Evolutionary conservation across 2,888 invertebrate species (phyloP).

Genomic region (Alloscopus bannaensis): DNA sequence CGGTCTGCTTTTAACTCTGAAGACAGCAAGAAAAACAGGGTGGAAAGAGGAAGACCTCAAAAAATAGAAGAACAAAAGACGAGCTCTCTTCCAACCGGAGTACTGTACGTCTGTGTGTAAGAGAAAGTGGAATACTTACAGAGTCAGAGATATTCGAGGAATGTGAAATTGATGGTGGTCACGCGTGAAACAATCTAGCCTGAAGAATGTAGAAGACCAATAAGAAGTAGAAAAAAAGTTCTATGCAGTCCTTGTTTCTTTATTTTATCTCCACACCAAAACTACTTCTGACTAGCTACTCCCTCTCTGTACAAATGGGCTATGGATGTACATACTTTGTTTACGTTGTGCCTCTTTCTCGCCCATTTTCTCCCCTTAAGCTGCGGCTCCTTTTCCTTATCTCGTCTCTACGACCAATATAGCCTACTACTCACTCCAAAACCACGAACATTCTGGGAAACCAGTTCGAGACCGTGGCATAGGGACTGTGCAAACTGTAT

Average conservation of each 20-base stretch:
- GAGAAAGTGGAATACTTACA: constrained; percentile 14
- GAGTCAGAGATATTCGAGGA: constrained; percentile 53
- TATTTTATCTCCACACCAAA: too few species aligned
- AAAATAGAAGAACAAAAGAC: constrained; percentile 23
- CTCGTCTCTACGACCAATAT: constrained; percentile 45
- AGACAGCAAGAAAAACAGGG: constrained; percentile 14
- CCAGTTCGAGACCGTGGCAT: too few species aligned
- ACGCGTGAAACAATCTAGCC: constrained; percentile 63
- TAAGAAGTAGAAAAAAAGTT: constrained; percentile 37
- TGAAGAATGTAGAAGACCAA: constrained; percentile 52
- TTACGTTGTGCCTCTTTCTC: constrained; percentile 27
- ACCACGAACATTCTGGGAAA: background rate
- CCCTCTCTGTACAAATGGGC: too few species aligned
- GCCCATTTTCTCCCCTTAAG: constrained; percentile 40
- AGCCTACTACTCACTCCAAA: too few species aligned
- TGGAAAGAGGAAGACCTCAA: constrained; percentile 6
- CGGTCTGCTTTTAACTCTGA: constrained; percentile 2
- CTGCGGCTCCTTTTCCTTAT: constrained; percentile 41
- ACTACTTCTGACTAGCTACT: too few species aligned
- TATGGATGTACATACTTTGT: too few species aligned
- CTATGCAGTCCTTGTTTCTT: constrained; percentile 49
- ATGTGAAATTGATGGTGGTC: constrained; percentile 67
- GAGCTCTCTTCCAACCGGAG: too few species aligned
- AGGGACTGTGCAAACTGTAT: too few species aligned
- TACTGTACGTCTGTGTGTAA: too few species aligned